Base-by-base conservation (phyloP, 2,113 vertebrate species). In the Numida meleagris region DNA sequence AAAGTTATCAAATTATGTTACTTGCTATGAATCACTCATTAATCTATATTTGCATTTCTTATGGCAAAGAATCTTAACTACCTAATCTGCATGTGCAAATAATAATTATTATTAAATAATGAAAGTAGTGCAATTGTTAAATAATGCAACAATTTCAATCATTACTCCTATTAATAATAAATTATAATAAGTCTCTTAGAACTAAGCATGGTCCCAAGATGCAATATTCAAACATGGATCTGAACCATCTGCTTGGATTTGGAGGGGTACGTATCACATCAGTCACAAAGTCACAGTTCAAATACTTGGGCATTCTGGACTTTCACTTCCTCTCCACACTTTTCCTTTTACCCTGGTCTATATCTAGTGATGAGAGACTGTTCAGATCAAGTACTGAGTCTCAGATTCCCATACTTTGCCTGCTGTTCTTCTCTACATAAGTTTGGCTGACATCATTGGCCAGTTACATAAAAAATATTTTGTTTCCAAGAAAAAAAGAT, bases 81-180 rank as follows among this genome's bases (percentile, higher is more conserved):
- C 94, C 89, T 95, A 94, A 94, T 88, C 79, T 78, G 43, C 76
- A 91, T 94, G 95, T 95, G 73, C 82, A 96, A 96, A 95, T 95
- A 95, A 82, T 94, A 75, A 96, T 93, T 19, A 94, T 93, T 96
- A 86, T 95, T 91, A 96, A 95, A 95, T 93, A 91, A 63, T 94
- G 36, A 91, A 94, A 90, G 76, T 88, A 94, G 46, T 68, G 68
- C 45, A 94, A 96, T 95, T 97, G 93, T 96, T 96, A 94, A 95
- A 94, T 97, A 96, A 96, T 95, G 91, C 61, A 97, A 96, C 76
- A 95, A 93, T 95, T 94, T 95, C 82, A 93, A 95, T 95, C 89
- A 96, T 91, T 95, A 88, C 20, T 89, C 68, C 31, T 95, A 94
- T 94, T 95, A 95, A 95, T 94, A 97, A 96, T 95, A 89, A 80